Conservation (phyloP, 2,888 invertebrate species). For the Drosophila longiperda region DNA sequence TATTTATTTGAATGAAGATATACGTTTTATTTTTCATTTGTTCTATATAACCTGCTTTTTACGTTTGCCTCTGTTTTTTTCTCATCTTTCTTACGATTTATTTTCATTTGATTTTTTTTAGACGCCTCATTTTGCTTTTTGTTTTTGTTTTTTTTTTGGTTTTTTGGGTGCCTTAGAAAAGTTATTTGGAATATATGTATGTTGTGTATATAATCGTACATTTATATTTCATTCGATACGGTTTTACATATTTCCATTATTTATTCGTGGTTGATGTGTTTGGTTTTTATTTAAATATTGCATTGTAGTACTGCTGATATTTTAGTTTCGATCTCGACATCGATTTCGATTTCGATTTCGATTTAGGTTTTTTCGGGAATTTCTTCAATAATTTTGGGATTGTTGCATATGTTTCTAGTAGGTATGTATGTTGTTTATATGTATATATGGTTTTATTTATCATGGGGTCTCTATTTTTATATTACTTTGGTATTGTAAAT, state of each 20-base stretch:
- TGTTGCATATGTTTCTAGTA: constrained; percentile 42
- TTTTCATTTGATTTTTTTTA: constrained; percentile 28
- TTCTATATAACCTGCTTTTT: constrained; percentile 68
- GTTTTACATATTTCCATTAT: constrained; percentile 69
- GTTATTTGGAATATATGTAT: constrained; percentile 68
- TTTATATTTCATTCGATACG: constrained; percentile 68
- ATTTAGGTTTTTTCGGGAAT: constrained; percentile 20
- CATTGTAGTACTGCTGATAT: constrained; percentile 73
- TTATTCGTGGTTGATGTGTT: constrained; percentile 55
- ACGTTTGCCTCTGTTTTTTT: constrained; percentile 36
- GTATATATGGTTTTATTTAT: constrained; percentile 31
- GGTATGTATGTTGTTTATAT: constrained; percentile 40
- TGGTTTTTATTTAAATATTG: constrained; percentile 55
- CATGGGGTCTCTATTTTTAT: constrained; percentile 46
- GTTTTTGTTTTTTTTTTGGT: constrained; percentile 4
- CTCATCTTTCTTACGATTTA: constrained; percentile 12
- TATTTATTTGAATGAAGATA: constrained; percentile 81
- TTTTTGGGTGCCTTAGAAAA: constrained; percentile 56
- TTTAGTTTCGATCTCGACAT: constrained; percentile 49
- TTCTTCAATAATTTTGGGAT: constrained; percentile 28
- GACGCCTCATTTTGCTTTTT: constrained; percentile 19
- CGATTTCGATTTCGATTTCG: constrained; percentile 28
- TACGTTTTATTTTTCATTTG: constrained; percentile 67
- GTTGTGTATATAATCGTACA: constrained; percentile 70
- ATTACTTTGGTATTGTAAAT: constrained; percentile 33